Evolutionary conservation across 2,888 invertebrate genomes (phyloP).

Genomic region (Tachina fera): DNA sequence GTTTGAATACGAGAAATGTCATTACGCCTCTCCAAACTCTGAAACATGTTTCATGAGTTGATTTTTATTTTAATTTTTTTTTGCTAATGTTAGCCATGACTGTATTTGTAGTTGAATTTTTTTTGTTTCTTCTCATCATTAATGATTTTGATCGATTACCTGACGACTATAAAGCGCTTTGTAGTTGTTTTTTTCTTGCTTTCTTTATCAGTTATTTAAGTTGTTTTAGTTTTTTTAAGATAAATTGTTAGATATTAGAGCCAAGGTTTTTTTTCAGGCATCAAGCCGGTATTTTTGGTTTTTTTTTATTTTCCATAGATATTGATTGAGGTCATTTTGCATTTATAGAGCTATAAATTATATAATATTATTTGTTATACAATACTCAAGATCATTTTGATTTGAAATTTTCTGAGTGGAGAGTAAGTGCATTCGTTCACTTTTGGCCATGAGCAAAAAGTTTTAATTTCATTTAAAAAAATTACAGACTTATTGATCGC

Average conservation of each 20-base stretch:
- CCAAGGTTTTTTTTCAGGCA: conserved; percentile 5
- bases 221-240: conserved; percentile 15
- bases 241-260: conserved; percentile 26
- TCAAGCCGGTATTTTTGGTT: background rate
- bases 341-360: background rate
- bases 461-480: background rate
- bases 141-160: conserved; percentile 57
- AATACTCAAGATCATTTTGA: background rate
- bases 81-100: background rate
- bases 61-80: background rate
- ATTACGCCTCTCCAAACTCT: conserved; percentile 5
- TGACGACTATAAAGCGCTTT: conserved; percentile 20
- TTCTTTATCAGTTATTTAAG: background rate
- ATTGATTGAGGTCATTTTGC: conserved; percentile 17
- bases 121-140: conserved; percentile 10
- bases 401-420: background rate
- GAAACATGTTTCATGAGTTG: conserved; percentile 23
- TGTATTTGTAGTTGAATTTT: background rate
- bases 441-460: background rate
- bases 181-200: conserved; percentile 26
- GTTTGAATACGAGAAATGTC: conserved; percentile 14
- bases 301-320: background rate
- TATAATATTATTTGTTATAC: background rate
- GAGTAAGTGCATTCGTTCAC: too few relatives aligned
- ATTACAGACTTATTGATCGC: background rate